phyloP scores from a whole-genome alignment of 2,113 vertebrate species.

The Embiotoca jacksoni region DNA sequence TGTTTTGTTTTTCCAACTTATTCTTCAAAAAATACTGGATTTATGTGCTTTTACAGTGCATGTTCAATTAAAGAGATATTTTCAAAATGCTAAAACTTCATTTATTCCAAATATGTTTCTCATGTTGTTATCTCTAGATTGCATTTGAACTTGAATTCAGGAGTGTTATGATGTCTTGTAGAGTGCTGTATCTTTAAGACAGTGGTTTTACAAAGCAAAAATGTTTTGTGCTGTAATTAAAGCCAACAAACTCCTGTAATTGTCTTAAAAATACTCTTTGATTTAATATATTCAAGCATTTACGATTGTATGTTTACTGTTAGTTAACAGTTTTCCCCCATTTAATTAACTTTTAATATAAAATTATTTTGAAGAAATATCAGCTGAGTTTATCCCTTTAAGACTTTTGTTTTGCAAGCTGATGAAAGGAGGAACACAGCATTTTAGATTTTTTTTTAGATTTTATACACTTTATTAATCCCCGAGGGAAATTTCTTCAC shows the following conservation, averaged over 20 bases:
- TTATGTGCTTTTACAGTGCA: background rate
- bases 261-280: too few relatives aligned
- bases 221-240: constrained; percentile 1
- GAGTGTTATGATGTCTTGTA: too few relatives aligned
- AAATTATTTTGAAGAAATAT: background rate
- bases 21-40: constrained; percentile 16
- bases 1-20: background rate
- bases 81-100: background rate
- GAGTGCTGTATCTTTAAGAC: too few relatives aligned
- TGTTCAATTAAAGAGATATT: background rate
- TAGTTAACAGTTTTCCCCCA: background rate
- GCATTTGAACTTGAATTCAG: background rate
- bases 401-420: background rate
- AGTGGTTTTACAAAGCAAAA: too few relatives aligned
- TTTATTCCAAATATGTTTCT: background rate
- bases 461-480: too few relatives aligned
- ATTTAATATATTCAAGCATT: background rate
- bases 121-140: background rate
- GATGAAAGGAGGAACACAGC: constrained; percentile 5
- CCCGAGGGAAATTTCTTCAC: too few relatives aligned
- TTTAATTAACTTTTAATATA: background rate
- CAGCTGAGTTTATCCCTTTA: background rate
- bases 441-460: too few relatives aligned
- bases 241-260: too few relatives aligned
- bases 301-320: background rate